Evolutionary conservation across 1,140 invertebrate genomes (phyloP).

Genomic region (Drosophila varians): DNA sequence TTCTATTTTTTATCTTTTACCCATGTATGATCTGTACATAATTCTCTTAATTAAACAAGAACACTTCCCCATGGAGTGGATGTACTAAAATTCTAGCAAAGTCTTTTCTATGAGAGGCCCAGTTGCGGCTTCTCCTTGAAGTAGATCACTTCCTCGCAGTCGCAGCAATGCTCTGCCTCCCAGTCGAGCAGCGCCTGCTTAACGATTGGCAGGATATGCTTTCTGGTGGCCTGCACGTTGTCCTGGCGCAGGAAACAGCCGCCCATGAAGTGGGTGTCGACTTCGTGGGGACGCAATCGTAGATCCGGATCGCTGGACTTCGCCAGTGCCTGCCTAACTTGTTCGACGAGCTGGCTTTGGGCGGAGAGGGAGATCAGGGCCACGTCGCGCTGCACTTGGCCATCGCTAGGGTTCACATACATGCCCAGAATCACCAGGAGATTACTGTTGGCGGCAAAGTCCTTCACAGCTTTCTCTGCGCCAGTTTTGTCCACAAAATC

Average conservation of each 20-base stretch:
- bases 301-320: constrained; percentile 44
- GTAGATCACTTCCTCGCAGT: constrained; percentile 63
- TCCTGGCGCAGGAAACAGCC: constrained; percentile 84
- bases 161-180: constrained; percentile 43
- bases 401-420: constrained; percentile 63
- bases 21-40: constrained; percentile 33
- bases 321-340: constrained; percentile 43
- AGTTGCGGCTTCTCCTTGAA: constrained; percentile 68
- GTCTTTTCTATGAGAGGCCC: constrained; percentile 52
- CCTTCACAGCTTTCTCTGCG: constrained; percentile 82
- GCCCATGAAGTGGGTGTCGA: constrained; percentile 58
- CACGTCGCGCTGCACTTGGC: constrained; percentile 84
- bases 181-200: constrained; percentile 78
- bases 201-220: constrained; percentile 87
- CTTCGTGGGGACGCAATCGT: constrained; percentile 32
- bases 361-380: constrained; percentile 83
- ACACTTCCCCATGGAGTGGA: not conserved
- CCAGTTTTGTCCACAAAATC: constrained; percentile 84
- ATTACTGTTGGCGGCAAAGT: constrained; percentile 83
- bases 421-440: constrained; percentile 85
- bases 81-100: constrained; percentile 25
- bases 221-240: constrained; percentile 86
- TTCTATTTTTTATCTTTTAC: constrained; percentile 10
- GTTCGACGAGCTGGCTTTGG: constrained; percentile 49
- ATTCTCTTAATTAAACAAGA: constrained; percentile 26